Evolutionary conservation across 2,888 invertebrate species (phyloP).

Genomic region (Agonopterix alstromeriana): DNA sequence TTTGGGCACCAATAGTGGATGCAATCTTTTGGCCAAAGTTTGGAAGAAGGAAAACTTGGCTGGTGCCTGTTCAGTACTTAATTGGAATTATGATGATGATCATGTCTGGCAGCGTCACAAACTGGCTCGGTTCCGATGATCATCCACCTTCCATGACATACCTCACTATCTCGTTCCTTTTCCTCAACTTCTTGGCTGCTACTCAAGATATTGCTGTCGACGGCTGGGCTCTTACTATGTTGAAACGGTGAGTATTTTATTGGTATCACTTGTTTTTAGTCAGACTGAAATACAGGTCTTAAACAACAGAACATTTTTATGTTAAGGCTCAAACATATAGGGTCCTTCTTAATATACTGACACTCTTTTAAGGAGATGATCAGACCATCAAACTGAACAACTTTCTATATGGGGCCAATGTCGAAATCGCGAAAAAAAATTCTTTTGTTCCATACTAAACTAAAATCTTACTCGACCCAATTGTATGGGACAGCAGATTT

Average conservation of each 20-base stretch:
- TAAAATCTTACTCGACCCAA: too few relatives aligned
- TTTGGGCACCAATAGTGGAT: slow-evolving; percentile 99
- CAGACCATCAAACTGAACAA: too few relatives aligned
- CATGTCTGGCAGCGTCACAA: slow-evolving; percentile 84
- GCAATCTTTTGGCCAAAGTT: slow-evolving; percentile 89
- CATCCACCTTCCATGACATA: slow-evolving; percentile 82
- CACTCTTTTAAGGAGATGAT: too few relatives aligned
- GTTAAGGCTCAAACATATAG: too few relatives aligned
- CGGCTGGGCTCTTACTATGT: slow-evolving; percentile 99
- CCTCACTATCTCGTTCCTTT: slow-evolving; percentile 91
- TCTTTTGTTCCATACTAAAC: too few relatives aligned
- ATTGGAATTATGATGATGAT: slow-evolving; percentile 93
- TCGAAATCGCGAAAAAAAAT: too few relatives aligned
- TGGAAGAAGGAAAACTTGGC: slow-evolving; percentile 96
- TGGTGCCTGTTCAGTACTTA: slow-evolving; percentile 95
- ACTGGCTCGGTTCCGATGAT: slow-evolving; percentile 84
- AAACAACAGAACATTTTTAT: too few relatives aligned
- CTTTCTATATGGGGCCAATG: too few relatives aligned
- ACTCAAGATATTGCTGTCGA: slow-evolving; percentile 99
- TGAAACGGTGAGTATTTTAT: slow-evolving; percentile 82
- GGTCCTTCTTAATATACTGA: too few relatives aligned
- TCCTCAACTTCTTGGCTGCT: slow-evolving; percentile 96
- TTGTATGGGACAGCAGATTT: too few relatives aligned
- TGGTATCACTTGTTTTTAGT: too few relatives aligned
- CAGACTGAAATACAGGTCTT: too few relatives aligned